A percentile compares a stretch with the other conserved stretches of the same genome.
Evolutionary conservation across 1,140 invertebrate species (phyloP).

Genomic region (Euura saliciscinereae): DNA sequence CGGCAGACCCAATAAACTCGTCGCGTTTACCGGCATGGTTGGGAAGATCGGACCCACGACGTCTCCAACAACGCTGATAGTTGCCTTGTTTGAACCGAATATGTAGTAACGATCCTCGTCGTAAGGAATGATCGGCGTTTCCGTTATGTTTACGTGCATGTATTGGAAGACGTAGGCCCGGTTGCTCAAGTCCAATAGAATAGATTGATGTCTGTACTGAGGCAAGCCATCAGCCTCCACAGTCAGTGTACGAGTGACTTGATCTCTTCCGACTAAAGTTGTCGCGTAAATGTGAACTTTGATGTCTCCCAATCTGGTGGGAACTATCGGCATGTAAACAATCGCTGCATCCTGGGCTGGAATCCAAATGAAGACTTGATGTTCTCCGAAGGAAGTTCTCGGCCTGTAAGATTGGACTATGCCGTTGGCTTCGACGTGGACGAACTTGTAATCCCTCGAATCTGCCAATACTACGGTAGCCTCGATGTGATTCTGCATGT

Average conservation of each 20-base stretch:
- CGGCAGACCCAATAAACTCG: constrained; percentile 78
- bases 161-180: constrained; percentile 92
- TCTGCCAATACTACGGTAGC: constrained; percentile 85
- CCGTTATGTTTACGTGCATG: constrained; percentile 93
- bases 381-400: constrained; percentile 86
- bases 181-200: constrained; percentile 90
- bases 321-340: constrained; percentile 91
- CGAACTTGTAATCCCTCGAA: constrained; percentile 91
- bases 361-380: constrained; percentile 93
- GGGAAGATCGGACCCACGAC: constrained; percentile 94
- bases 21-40: constrained; percentile 88
- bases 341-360: constrained; percentile 76
- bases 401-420: constrained; percentile 85
- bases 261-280: constrained; percentile 84
- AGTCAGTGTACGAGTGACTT: constrained; percentile 71
- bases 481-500: constrained; percentile 82
- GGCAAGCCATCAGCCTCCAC: constrained; percentile 93
- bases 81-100: constrained; percentile 89
- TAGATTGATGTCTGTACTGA: constrained; percentile 90
- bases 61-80: constrained; percentile 90
- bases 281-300: constrained; percentile 82
- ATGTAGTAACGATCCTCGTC: constrained; percentile 90
- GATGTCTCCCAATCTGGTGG: constrained; percentile 79
- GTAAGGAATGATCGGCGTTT: constrained; percentile 89
- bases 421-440: constrained; percentile 91